Percentiles rank a stretch among this genome's conserved stretches.
Evolutionary conservation across 2,888 invertebrate genomes (phyloP).

Genomic region (Stomorhina lunata): DNA sequence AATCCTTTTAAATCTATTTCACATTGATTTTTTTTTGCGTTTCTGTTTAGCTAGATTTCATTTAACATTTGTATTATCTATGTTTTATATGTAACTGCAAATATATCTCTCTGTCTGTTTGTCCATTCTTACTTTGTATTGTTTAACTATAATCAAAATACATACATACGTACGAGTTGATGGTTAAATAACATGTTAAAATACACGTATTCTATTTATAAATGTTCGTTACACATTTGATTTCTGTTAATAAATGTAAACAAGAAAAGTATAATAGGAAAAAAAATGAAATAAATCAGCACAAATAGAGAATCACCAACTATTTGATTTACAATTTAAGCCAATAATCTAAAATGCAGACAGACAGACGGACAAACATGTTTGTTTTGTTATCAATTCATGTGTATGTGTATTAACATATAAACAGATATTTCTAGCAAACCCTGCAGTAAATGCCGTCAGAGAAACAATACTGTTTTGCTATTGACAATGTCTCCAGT

Average conservation of each 20-base stretch:
- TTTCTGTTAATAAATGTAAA: neutral
- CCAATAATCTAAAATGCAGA: slow-evolving; percentile 13
- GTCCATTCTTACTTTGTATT: neutral
- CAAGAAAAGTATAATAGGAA: neutral
- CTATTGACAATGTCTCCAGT: too few relatives aligned
- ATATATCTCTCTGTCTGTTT: too few relatives aligned
- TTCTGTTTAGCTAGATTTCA: neutral
- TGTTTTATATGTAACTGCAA: neutral
- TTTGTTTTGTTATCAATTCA: neutral
- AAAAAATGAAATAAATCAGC: too few relatives aligned
- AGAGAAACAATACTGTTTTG: too few relatives aligned
- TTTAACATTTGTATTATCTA: neutral
- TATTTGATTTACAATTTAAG: slow-evolving; percentile 17
- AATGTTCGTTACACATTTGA: neutral
- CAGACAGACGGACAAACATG: too few relatives aligned
- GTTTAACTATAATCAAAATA: neutral
- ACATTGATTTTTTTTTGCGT: neutral
- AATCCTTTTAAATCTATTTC: neutral
- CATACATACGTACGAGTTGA: too few relatives aligned
- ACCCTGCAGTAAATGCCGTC: too few relatives aligned
- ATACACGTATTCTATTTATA: neutral
- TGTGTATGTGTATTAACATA: neutral
- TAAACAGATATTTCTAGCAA: too few relatives aligned
- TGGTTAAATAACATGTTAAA: slow-evolving; percentile 5
- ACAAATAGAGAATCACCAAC: neutral